Base-by-base conservation (phyloP, 2,113 vertebrate species). In the Charina bottae region DNA sequence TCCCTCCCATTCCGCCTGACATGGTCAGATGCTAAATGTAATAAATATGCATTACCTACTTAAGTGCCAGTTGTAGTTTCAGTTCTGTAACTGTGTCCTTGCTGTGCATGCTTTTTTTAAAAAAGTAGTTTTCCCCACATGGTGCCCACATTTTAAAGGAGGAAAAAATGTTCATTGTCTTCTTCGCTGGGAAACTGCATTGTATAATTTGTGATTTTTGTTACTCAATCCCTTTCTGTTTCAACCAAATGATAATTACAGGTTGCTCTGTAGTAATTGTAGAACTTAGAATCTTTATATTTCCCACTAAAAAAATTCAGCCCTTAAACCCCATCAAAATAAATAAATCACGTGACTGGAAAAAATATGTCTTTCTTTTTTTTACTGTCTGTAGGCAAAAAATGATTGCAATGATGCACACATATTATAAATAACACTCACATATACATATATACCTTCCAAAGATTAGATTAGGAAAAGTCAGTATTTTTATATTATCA, bases 21-120 rank as follows among this genome's bases (percentile, higher is more conserved):
- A 91, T 56, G 59, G 87, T 95, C 93, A 84, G 92, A 58, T 42
- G 93, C 72, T 89, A 88, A 89, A 91, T 88, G 54, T 93, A 46
- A 59, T 85, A 46, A 90, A 92, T 92, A 93, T 46, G 59, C 33
- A 88, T 46, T 62, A 90, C 68, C 54, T 86, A 68, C 26, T 92
- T 64, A 89, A 95, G 88, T 68, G 59, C 87, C 26, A 26, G 0
- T 19, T 92, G 59, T 24, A 85, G 21, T 24, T 93, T 94, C 89
- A 90, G 53, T 88, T 91, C 59, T 87, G 92, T 12, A 90, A 6
- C 42, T 91, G 28, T 53, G 23, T 42, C 42, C 49, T 83, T 89
- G 54, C 55, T 83, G 87, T 53, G 55, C 58, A 86, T 53, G 62
- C 28, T 58, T 42, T 78, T 78, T 78, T 78, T 17, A 3, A 9